Conservation (phyloP, 2,113 vertebrate species). For the Phaethon lepturus region DNA sequence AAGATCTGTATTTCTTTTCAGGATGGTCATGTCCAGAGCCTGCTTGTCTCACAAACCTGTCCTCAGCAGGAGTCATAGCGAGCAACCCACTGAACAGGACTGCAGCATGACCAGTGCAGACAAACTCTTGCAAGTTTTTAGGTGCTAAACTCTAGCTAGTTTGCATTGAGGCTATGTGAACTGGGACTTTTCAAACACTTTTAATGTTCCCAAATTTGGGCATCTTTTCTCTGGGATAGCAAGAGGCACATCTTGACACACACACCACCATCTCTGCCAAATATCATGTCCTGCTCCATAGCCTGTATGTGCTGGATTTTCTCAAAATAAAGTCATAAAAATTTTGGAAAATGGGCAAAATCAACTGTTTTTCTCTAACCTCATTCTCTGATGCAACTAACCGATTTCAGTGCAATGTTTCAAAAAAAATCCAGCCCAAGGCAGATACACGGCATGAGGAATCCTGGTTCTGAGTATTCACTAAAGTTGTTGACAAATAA, state of each 20-base stretch:
- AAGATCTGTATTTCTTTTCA: neutral
- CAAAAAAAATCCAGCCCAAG: neutral
- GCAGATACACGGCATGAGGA: neutral
- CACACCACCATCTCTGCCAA: constrained; percentile 6
- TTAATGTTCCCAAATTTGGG: constrained; percentile 33
- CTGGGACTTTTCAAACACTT: constrained; percentile 14
- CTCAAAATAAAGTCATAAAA: neutral
- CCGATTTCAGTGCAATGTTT: neutral
- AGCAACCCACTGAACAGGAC: neutral
- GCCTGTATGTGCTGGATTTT: neutral
- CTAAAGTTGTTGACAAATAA: neutral
- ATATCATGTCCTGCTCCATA: neutral
- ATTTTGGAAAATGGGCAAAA: constrained; percentile 1
- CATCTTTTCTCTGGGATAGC: constrained; percentile 7
- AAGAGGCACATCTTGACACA: constrained; percentile 29
- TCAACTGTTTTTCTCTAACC: neutral
- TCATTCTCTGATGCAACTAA: neutral
- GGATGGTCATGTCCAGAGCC: neutral
- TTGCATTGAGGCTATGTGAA: neutral
- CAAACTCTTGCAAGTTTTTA: neutral
- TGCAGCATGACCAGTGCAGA: neutral
- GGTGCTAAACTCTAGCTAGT: neutral
- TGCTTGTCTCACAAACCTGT: neutral
- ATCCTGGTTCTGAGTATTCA: neutral
- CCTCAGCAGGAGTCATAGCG: neutral